Evolutionary conservation across 2,888 invertebrate genomes (phyloP).

Genomic region (Teleiodes luculella): DNA sequence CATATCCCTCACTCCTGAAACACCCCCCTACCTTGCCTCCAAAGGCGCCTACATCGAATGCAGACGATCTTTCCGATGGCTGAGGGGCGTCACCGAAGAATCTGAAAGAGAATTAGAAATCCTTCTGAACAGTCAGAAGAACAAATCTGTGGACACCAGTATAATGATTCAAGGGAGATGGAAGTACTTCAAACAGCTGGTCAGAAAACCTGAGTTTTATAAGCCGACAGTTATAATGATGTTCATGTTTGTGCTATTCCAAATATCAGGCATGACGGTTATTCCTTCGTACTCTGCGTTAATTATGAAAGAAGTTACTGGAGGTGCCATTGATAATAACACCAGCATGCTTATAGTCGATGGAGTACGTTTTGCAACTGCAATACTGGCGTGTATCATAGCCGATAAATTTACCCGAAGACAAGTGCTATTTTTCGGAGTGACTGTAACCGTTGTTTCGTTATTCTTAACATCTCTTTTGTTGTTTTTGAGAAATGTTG

Average conservation of each 20-base stretch:
- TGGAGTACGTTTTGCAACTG: conserved; percentile 78
- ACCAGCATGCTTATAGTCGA: conserved; percentile 83
- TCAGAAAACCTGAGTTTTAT: conserved; percentile 73
- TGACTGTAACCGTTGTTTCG: conserved; percentile 76
- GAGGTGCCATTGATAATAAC: conserved; percentile 78
- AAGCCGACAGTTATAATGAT: conserved; percentile 81
- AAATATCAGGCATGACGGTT: conserved; percentile 84
- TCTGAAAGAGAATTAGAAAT: conserved; percentile 69
- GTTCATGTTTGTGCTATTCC: conserved; percentile 82
- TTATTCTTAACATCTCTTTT: conserved; percentile 71
- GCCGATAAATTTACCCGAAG: conserved; percentile 80
- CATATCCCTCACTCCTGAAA: conserved; percentile 79
- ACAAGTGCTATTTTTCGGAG: conserved; percentile 79
- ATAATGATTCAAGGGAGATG: conserved; percentile 50
- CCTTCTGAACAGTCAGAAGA: conserved; percentile 59
- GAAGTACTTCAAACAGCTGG: conserved; percentile 41
- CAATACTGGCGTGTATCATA: conserved; percentile 79
- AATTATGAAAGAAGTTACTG: conserved; percentile 80
- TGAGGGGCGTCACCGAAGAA: conserved; percentile 70
- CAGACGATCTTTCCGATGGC: conserved; percentile 76
- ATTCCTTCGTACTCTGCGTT: conserved; percentile 83
- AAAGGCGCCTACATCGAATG: conserved; percentile 76
- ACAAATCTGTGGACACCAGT: conserved; percentile 43
- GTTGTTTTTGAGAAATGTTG: conserved; percentile 56
- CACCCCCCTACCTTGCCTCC: conserved; percentile 82